Evolutionary conservation across 2,113 vertebrate genomes (phyloP).

Genomic region (Gadus macrocephalus): DNA sequence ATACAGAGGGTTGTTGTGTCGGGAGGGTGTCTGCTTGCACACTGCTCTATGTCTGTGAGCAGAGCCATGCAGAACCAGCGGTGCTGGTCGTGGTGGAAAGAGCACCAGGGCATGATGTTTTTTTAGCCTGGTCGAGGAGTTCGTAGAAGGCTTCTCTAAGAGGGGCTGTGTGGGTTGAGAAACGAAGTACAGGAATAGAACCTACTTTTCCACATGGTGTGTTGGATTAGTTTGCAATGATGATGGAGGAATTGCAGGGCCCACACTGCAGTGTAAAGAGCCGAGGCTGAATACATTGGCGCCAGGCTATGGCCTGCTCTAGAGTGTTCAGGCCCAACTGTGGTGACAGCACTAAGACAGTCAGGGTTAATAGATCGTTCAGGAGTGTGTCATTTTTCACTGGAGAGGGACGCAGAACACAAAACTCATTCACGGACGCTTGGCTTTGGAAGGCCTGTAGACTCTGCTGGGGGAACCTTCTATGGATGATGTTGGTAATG

Average conservation of each 20-base stretch:
- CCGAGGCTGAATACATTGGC: constrained; percentile 12
- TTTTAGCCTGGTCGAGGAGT: constrained; percentile 35
- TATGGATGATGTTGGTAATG: no score
- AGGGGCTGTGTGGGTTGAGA: constrained; percentile 30
- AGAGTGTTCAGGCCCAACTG: no score
- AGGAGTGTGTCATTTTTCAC: constrained; percentile 11
- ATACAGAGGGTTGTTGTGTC: no score
- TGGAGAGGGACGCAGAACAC: neutral
- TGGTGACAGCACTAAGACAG: neutral
- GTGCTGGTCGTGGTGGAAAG: constrained; percentile 28
- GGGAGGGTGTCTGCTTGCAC: no score
- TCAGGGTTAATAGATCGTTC: constrained; percentile 25
- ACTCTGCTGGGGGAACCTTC: neutral
- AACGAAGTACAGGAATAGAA: neutral
- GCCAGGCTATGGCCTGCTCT: no score
- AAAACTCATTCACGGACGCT: neutral
- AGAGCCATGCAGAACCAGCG: constrained; percentile 14
- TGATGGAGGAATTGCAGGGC: constrained; percentile 39
- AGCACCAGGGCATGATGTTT: constrained; percentile 37
- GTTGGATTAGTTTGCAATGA: constrained; percentile 39
- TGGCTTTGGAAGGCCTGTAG: neutral
- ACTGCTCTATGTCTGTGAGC: constrained; percentile 22
- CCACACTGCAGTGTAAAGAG: constrained; percentile 22
- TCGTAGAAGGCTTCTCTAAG: neutral
- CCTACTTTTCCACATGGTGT: constrained; percentile 38